Evolutionary conservation across 2,888 invertebrate genomes (phyloP).

Genomic region (Acronicta psi): DNA sequence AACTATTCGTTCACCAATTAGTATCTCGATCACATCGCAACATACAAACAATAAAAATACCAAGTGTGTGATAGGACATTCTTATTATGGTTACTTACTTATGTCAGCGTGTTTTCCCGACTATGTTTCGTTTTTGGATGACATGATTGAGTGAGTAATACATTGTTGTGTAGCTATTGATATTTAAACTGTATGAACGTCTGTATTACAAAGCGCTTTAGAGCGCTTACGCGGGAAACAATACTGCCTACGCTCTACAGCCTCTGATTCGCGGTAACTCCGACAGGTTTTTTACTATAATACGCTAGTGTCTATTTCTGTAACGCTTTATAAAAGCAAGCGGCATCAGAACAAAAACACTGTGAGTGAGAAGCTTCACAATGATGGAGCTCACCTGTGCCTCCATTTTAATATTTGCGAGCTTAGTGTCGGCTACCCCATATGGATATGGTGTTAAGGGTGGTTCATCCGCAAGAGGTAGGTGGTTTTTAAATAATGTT

Average conservation of each 20-base stretch:
- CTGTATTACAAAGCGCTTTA: conserved; percentile 16
- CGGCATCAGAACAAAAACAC: conserved; percentile 74
- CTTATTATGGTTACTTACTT: conserved; percentile 21
- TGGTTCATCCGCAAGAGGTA: conserved; percentile 79
- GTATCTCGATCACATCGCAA: conserved; percentile 37
- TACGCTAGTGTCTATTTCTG: conserved; percentile 81
- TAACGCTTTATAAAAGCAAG: conserved; percentile 85
- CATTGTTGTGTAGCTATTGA: conserved; percentile 51
- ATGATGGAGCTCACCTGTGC: conserved; percentile 82
- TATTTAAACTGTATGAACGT: conserved; percentile 20
- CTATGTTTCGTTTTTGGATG: conserved; percentile 41
- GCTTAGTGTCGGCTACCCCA: conserved; percentile 74
- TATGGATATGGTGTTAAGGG: conserved; percentile 82
- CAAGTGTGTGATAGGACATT: conserved; percentile 55
- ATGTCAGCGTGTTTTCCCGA: conserved; percentile 56
- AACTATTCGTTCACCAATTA: conserved; percentile 30
- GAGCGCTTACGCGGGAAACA: conserved; percentile 70
- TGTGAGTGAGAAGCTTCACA: conserved; percentile 80
- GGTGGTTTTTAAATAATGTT: conserved; percentile 33
- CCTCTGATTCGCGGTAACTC: conserved; percentile 80
- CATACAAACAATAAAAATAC: conserved; percentile 37
- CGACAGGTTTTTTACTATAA: conserved; percentile 84
- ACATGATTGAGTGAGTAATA: conserved; percentile 66
- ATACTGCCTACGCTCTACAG: conserved; percentile 76
- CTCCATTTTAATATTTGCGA: conserved; percentile 70